Base-by-base conservation (phyloP, 2,888 invertebrate genomes). In the Julus scanicus region DNA sequence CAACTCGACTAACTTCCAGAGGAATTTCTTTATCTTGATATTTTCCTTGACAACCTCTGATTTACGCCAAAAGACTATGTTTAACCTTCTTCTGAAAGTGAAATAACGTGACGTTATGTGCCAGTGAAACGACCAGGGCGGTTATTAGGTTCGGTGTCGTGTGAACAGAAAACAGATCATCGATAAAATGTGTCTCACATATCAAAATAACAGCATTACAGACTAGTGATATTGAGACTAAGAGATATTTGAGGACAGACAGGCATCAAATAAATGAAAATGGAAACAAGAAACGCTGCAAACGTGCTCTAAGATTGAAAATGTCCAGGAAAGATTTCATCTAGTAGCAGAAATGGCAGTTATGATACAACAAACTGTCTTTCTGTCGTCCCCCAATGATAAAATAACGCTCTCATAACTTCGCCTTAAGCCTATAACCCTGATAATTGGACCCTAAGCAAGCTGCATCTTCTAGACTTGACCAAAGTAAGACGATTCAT, bases 221-320 rank as follows among this genome's bases (percentile, higher is more conserved):
- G 63, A n/a, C 29, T 9, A 9, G 8, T 20, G 71, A 9, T n/a
- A 71, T 71, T 71, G 71, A 71, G 71, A 9, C 11, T 2, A 6
- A 6, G 17, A 63, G 63, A 63, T 63, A 63, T 63, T 17, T 63
- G 63, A 63, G 63, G 63, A 63, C n/a, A 63, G n/a, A 29, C 29
- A 71, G 71, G 9, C 71, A 29, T 29, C 29, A 71, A 71, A 20
- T 71, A 20, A 71, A 71, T 9, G 71, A 71, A 63, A 63, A n/a
- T n/a, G 57, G 57, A 17, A 71, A 29, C 29, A 29, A 20, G 29
- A 71, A 71, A 20, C 71, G 71, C 20, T 71, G 71, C 29, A 71
- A 71, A 71, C 71, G 63, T 71, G 71, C 71, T 29, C 20, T 20
- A 71, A 71, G 17, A 63, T 63, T 63, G 63, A 63, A 63, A 63